phyloP scores from a whole-genome alignment of 2,888 invertebrate species.

The Timandra comae region DNA sequence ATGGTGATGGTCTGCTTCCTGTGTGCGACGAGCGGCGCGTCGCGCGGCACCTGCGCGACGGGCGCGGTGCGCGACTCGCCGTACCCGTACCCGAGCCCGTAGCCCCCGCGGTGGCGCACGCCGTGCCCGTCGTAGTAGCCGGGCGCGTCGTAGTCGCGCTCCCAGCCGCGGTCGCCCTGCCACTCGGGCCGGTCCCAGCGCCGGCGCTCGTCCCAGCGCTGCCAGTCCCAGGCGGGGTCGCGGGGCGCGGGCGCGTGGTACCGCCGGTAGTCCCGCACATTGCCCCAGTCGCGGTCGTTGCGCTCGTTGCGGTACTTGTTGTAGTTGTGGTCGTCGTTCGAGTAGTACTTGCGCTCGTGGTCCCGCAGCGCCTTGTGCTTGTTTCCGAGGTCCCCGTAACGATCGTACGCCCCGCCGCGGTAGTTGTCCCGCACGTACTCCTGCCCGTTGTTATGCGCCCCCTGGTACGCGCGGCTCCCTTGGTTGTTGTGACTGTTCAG shows the following conservation, averaged over 20 bases:
- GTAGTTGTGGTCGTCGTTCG: conserved; percentile 60
- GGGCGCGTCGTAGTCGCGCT: conserved; percentile 55
- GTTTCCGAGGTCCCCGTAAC: conserved; percentile 55
- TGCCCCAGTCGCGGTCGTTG: conserved; percentile 54
- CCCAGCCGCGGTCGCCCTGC: conserved; percentile 41
- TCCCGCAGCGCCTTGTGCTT: conserved; percentile 58
- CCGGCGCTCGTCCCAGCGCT: conserved; percentile 45
- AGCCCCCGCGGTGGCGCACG: conserved; percentile 58
- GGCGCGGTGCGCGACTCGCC: conserved; percentile 55
- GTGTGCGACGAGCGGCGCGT: conserved; percentile 58
- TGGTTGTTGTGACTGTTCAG: conserved; percentile 59
- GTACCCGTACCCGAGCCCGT: conserved; percentile 58
- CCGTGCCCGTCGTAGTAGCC: conserved; percentile 62
- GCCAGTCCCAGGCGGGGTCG: conserved; percentile 55
- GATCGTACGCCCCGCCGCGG: conserved; percentile 55
- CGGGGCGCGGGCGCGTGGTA: conserved; percentile 41
- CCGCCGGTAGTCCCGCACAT: conserved; percentile 49
- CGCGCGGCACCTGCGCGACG: conserved; percentile 49
- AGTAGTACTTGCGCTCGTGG: conserved; percentile 63
- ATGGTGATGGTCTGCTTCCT: conserved; percentile 71
- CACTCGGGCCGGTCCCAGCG: conserved; percentile 38
- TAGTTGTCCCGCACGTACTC: conserved; percentile 57
- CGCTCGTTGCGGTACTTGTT: conserved; percentile 59
- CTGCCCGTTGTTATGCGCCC: conserved; percentile 60
- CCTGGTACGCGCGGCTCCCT: conserved; percentile 59